These are phyloP conservation scores for Thalassoma bifasciatum DNA, from an alignment of 2,113 vertebrate genomes.

Conservation along the genomic window DNA sequence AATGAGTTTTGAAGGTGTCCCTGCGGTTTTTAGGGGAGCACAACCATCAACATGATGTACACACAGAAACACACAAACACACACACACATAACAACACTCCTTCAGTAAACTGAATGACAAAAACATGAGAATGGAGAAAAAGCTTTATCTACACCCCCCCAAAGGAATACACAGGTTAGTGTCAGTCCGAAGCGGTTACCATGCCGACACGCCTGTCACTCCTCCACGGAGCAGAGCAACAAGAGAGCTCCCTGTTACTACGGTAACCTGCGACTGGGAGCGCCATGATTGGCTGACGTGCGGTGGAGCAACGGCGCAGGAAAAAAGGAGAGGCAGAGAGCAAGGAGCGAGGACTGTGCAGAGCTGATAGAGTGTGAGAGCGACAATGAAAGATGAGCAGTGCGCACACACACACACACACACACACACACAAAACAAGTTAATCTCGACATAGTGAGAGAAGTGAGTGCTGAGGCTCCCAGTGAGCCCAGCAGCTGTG, in stretches of 20 bases:
- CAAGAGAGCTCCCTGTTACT: conserved; percentile 76
- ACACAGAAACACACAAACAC: conserved; percentile 4
- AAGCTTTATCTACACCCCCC: conserved; percentile 7
- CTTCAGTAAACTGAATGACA: conserved; percentile 7
- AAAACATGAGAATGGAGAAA: conserved; percentile 7
- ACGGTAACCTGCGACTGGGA: conserved; percentile 73
- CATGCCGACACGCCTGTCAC: conserved; percentile 69
- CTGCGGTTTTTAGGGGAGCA: too few relatives aligned
- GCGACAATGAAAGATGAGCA: conserved; percentile 18
- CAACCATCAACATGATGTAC: too few relatives aligned
- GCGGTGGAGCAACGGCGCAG: conserved; percentile 37
- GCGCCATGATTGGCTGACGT: conserved; percentile 69
- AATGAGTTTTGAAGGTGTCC: too few relatives aligned
- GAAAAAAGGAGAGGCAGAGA: conserved; percentile 44
- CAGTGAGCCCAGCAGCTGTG: neutral
- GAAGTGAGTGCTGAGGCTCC: conserved; percentile 16
- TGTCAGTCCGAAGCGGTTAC: conserved; percentile 60
- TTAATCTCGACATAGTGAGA: conserved; percentile 27
- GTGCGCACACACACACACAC: conserved; percentile 8
- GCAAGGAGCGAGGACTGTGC: conserved; percentile 40
- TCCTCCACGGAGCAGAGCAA: conserved; percentile 51
- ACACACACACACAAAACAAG: conserved; percentile 6
- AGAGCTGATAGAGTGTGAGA: conserved; percentile 46
- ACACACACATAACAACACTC: conserved; percentile 21
- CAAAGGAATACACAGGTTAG: conserved; percentile 27